Conservation (phyloP, 2,888 invertebrate genomes). For the Trachelus iudaicus region DNA sequence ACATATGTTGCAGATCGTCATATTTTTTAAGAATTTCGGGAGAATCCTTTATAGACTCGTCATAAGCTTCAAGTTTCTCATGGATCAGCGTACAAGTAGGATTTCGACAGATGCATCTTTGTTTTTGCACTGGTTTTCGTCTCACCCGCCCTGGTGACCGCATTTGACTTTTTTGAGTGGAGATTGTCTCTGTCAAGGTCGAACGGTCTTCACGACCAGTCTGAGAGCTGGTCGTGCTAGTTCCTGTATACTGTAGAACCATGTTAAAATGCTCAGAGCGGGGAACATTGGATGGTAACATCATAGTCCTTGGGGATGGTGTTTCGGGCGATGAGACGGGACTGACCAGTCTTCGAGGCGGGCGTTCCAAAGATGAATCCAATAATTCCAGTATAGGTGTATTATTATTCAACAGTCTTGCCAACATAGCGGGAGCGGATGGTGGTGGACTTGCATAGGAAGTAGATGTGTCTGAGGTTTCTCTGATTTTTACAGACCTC, state of each 20-base stretch:
- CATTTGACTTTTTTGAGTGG: constrained; percentile 2
- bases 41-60: constrained; percentile 40
- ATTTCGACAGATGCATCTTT: constrained; percentile 47
- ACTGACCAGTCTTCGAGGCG: constrained; percentile 42
- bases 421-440: constrained; percentile 23
- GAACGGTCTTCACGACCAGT: neutral
- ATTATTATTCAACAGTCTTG: constrained; percentile 28
- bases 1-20: constrained; percentile 69
- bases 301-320: constrained; percentile 58
- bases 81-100: constrained; percentile 49
- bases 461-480: constrained; percentile 59
- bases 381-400: constrained; percentile 57
- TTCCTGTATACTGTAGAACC: constrained; percentile 31
- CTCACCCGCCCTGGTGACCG: constrained; percentile 8
- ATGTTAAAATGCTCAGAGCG: constrained; percentile 37
- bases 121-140: neutral
- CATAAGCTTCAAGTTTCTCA: constrained; percentile 34
- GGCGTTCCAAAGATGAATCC: constrained; percentile 45
- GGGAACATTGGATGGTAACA: constrained; percentile 55
- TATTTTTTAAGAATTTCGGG: constrained; percentile 62
- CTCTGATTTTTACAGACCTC: constrained; percentile 29
- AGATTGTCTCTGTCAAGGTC: neutral
- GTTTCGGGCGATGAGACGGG: constrained; percentile 62
- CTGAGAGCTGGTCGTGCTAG: neutral
- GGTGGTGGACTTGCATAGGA: constrained; percentile 59